These are phyloP conservation scores for Heliopora coerulea DNA, from an alignment of 92 coral and sea anemone species.

Conservation along the genomic window DNA sequence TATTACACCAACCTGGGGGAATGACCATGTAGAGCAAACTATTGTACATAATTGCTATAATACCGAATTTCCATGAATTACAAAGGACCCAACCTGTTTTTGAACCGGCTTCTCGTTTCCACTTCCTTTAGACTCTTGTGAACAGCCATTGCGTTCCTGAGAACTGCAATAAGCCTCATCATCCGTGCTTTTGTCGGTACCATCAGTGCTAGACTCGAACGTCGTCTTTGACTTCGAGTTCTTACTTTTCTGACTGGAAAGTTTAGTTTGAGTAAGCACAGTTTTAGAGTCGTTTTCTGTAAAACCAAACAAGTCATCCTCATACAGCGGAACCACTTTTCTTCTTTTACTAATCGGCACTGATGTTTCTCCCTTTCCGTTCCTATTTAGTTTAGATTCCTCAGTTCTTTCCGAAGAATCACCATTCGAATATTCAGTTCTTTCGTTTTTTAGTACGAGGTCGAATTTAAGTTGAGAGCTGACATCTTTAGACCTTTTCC, in stretches of 20 bases:
- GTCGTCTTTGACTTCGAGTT: not conserved
- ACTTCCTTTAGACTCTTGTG: conserved; percentile 35
- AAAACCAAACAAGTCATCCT: conserved; percentile 41
- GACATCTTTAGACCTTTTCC: conserved; percentile 12
- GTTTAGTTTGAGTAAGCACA: not conserved
- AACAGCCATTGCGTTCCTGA: conserved; percentile 69
- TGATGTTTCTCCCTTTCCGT: not conserved
- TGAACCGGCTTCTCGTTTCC: conserved; percentile 1
- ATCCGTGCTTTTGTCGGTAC: conserved; percentile 77
- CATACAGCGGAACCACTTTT: conserved; percentile 12
- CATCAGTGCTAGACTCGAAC: not conserved
- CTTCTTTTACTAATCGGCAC: conserved; percentile 7
- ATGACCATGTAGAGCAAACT: too few species aligned
- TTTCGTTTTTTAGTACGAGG: not conserved
- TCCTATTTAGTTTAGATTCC: not conserved
- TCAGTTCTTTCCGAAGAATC: not conserved
- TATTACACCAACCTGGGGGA: too few species aligned
- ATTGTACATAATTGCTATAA: too few species aligned
- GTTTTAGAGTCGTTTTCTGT: conserved; percentile 7
- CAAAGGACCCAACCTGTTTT: conserved; percentile 19
- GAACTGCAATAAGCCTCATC: conserved; percentile 97
- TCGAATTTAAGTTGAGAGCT: conserved; percentile 23
- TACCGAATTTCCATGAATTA: too few species aligned
- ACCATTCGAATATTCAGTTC: not conserved
- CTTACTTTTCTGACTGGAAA: not conserved